Evolutionary conservation across 2,113 vertebrate species (phyloP), one percentile per base, ranked within the genome.

Genomic region (Vombatus ursinus): DNA sequence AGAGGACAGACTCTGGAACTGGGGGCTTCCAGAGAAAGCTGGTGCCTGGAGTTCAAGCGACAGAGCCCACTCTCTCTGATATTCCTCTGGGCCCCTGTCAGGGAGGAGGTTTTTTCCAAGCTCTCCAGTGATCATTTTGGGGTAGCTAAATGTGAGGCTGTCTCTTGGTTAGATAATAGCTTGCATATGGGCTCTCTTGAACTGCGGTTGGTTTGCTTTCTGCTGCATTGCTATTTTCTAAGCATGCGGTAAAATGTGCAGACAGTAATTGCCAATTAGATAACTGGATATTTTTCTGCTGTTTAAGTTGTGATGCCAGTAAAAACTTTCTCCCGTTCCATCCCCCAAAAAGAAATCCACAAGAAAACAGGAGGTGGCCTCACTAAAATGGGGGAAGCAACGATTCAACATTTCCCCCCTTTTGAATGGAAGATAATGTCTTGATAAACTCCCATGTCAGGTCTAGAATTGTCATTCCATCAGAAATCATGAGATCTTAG

Each of bases 251-350:
- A 94, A 96, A 94, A 95, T 96, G 95, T 96, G 91, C 84, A 97
- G 94, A 92, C 98, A 97, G 52, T 97, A 98, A 98, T 97, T 97
- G 97, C 97, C 96, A 96, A 50, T 92, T 93, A 94, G 93, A 93
- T 97, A 97, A 98, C 93, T 97, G 91, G 48, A 92, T 28, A 92
- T 96, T 97, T 97, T 97, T 95, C 96, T 98, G 94, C 96, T 94
- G 95, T 97, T 97, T 94, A 95, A 97, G 95, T 93, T 52, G 44
- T 10, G 95, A 97, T 93, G 68, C 52, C 96, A 94, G n/a, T 92
- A 97, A 98, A 95, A 97, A 94, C 94, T 37, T 54, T 98, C 93
- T 68, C 93, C 96, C 96, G 92, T 98, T 93, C 51, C 23, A 50
- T 96, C 93, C 96, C 95, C 92, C 93, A 92, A 96, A 84, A 95